These are phyloP conservation scores for Zaprionus nigranus DNA, from an alignment of 1,140 invertebrate species.

Conservation along the genomic window DNA sequence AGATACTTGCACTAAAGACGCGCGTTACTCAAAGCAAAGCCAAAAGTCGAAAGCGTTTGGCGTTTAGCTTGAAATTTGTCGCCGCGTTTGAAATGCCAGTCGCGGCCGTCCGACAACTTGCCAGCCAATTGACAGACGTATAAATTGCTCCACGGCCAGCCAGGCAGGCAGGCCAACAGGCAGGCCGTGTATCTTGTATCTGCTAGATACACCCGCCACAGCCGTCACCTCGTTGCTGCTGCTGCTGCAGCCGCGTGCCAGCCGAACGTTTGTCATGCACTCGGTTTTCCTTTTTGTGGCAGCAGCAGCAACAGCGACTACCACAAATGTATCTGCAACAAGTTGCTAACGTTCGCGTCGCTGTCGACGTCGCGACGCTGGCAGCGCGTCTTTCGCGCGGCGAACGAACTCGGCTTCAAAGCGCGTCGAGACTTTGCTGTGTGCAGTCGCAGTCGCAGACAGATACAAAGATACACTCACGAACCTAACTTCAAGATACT, in stretches of 20 bases:
- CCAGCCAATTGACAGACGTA: constrained; percentile 71
- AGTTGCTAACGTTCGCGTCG: constrained; percentile 61
- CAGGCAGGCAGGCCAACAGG: constrained; percentile 26
- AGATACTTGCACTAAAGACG: constrained; percentile 47
- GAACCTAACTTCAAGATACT: constrained; percentile 47
- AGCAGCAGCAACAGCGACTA: constrained; percentile 17
- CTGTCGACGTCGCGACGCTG: constrained; percentile 3
- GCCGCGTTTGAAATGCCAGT: constrained; percentile 59
- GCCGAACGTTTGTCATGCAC: constrained; percentile 74
- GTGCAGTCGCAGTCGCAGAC: constrained; percentile 59
- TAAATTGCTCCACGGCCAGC: constrained; percentile 68
- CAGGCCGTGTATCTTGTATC: constrained; percentile 60
- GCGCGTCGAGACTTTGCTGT: constrained; percentile 70
- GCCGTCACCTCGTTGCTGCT: constrained; percentile 17
- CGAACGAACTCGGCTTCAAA: constrained; percentile 75
- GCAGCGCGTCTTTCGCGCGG: constrained; percentile 33
- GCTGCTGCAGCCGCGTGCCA: constrained; percentile 62
- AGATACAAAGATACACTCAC: constrained; percentile 54
- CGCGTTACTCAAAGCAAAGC: constrained; percentile 3
- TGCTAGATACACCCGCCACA: constrained; percentile 49
- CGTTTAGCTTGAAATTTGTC: constrained; percentile 78
- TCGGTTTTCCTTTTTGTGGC: constrained; percentile 79
- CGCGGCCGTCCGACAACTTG: constrained; percentile 55
- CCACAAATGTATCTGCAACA: constrained; percentile 77
- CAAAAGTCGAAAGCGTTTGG: constrained; percentile 67